phyloP scores from a whole-genome alignment of 1,140 invertebrate species.

The Globodera rostochiensis region DNA sequence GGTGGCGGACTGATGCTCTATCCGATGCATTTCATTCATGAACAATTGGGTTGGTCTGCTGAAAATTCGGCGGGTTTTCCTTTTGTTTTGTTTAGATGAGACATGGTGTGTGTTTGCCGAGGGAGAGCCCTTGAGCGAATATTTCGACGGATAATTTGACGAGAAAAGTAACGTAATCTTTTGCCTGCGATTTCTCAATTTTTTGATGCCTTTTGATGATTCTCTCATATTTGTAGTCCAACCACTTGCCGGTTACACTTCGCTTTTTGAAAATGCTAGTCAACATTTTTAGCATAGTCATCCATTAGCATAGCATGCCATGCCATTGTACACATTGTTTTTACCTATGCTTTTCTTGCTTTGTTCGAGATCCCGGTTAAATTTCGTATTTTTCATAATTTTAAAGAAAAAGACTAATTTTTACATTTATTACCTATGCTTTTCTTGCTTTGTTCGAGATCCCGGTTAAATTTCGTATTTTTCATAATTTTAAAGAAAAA shows the following conservation, averaged over 20 bases:
- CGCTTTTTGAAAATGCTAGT: constrained; percentile 3
- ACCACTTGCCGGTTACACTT: not conserved
- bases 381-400: not conserved
- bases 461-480: not conserved
- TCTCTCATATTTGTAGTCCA: not conserved
- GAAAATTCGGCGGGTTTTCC: not conserved
- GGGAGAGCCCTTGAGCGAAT: constrained; percentile 27
- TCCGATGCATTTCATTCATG: constrained; percentile 49
- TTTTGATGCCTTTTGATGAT: not conserved
- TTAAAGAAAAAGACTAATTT: too few species aligned
- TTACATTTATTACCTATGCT: not conserved
- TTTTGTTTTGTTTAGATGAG: not conserved
- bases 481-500: not conserved
- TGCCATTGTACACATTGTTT: not conserved
- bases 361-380: not conserved
- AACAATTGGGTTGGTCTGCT: constrained; percentile 32
- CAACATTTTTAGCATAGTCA: not conserved
- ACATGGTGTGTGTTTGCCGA: constrained; percentile 32
- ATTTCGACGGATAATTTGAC: constrained; percentile 30
- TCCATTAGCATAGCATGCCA: not conserved
- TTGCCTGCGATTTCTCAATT: not conserved
- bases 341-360: not conserved
- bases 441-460: not conserved
- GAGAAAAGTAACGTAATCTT: not conserved
- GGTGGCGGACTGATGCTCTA: constrained; percentile 48